phyloP scores from a whole-genome alignment of 1,140 invertebrate genomes.

The Psilanteris sp. region DNA sequence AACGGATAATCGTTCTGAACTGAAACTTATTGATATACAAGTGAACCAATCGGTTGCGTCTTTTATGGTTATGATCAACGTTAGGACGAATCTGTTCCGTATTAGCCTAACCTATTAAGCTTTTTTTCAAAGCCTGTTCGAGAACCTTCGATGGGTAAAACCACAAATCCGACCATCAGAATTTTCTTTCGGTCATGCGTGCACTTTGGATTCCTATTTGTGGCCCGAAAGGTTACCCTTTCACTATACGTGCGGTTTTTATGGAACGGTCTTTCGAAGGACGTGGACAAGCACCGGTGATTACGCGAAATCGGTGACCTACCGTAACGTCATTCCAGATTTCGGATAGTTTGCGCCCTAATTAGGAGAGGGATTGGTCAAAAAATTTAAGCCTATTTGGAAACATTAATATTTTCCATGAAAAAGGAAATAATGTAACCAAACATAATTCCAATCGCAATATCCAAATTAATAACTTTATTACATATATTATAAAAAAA shows the following conservation, averaged over 20 bases:
- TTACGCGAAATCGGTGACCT: constrained; percentile 41
- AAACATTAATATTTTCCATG: not conserved
- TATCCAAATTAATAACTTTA: no score
- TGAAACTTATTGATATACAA: constrained; percentile 11
- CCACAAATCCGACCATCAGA: constrained; percentile 49
- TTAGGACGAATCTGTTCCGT: constrained; percentile 26
- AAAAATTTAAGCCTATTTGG: no score
- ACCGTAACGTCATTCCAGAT: constrained; percentile 10
- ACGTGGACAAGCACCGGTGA: constrained; percentile 36
- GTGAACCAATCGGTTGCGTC: constrained; percentile 18
- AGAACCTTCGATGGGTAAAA: constrained; percentile 36
- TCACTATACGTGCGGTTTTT: constrained; percentile 58
- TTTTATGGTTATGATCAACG: constrained; percentile 26
- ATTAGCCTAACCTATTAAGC: constrained; percentile 46
- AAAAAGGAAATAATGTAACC: no score
- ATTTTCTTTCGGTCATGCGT: constrained; percentile 55
- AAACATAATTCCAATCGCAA: no score
- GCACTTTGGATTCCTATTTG: constrained; percentile 57
- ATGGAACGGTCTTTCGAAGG: constrained; percentile 59
- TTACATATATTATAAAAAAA: no score
- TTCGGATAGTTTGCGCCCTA: not conserved
- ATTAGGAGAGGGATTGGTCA: not conserved
- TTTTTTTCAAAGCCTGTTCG: constrained; percentile 32
- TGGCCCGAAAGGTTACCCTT: constrained; percentile 60
- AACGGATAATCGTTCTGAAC: not conserved